phyloP scores from a whole-genome alignment of 1,140 invertebrate genomes.

The Listronotus oregonensis region DNA sequence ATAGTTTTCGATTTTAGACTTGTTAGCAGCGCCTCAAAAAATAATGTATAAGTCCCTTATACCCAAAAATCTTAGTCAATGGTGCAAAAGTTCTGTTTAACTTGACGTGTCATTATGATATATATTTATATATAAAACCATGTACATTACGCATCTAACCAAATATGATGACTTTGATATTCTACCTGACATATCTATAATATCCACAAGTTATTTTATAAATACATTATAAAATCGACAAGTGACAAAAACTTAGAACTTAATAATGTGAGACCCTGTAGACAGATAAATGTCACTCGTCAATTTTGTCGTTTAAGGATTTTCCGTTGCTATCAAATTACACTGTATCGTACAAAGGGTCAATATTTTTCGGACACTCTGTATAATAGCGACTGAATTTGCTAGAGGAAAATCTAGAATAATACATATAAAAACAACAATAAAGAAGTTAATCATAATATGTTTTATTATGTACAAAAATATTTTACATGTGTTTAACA shows the following conservation, averaged over 20 bases:
- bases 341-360: not conserved
- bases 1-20: too few species aligned
- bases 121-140: conserved; percentile 46
- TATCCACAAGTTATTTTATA: not conserved
- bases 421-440: conserved; percentile 20
- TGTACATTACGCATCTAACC: conserved; percentile 49
- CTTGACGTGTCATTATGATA: conserved; percentile 10
- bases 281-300: conserved; percentile 52
- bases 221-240: conserved; percentile 17
- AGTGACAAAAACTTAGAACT: conserved; percentile 30
- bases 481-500: conserved; percentile 15
- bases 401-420: not conserved
- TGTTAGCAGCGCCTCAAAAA: too few species aligned
- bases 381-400: conserved; percentile 3
- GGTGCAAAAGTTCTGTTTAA: too few species aligned
- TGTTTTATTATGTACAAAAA: conserved; percentile 29
- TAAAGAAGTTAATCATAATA: conserved; percentile 11
- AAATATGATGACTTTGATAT: conserved; percentile 26
- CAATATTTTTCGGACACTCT: not conserved
- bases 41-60: too few species aligned
- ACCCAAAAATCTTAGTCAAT: too few species aligned
- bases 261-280: conserved; percentile 56
- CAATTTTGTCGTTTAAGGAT: conserved; percentile 29
- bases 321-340: conserved; percentile 20
- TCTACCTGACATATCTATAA: not conserved